These are phyloP conservation scores for Drymonia ruficornis DNA, from an alignment of 2,888 invertebrate species.

Conservation along the genomic window DNA sequence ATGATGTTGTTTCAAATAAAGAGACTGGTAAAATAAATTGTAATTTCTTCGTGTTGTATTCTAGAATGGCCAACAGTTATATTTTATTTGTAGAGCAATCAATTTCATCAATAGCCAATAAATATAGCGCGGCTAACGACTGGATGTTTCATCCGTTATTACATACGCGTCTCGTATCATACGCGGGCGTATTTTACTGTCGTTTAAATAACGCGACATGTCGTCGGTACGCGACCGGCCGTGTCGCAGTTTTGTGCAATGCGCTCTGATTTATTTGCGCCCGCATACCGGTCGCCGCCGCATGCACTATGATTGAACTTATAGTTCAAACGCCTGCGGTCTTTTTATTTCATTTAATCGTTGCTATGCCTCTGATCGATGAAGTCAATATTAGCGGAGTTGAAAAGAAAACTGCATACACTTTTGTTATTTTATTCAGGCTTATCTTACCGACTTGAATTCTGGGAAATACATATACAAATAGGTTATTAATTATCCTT, in stretches of 20 bases:
- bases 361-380: not conserved
- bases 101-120: not conserved
- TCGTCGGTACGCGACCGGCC: slow-evolving; percentile 30
- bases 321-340: slow-evolving; percentile 7
- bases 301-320: slow-evolving; percentile 32
- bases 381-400: not conserved
- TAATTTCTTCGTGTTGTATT: too few relatives aligned
- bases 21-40: too few relatives aligned
- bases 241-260: slow-evolving; percentile 64
- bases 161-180: not conserved
- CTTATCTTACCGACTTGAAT: too few relatives aligned
- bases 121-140: not conserved
- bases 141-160: slow-evolving; percentile 11
- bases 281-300: slow-evolving; percentile 49
- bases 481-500: too few relatives aligned
- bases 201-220: slow-evolving; percentile 10
- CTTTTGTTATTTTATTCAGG: too few relatives aligned
- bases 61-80: too few relatives aligned
- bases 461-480: too few relatives aligned
- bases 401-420: not conserved
- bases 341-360: not conserved
- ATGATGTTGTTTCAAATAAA: too few relatives aligned
- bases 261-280: slow-evolving; percentile 69
- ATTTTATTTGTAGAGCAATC: slow-evolving; percentile 14
- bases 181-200: not conserved